Evolutionary conservation across 2,797 vertebrate genomes (phyloP), one percentile per base, ranked within the genome.

Genomic region (Lagorchestes hirsutus): DNA sequence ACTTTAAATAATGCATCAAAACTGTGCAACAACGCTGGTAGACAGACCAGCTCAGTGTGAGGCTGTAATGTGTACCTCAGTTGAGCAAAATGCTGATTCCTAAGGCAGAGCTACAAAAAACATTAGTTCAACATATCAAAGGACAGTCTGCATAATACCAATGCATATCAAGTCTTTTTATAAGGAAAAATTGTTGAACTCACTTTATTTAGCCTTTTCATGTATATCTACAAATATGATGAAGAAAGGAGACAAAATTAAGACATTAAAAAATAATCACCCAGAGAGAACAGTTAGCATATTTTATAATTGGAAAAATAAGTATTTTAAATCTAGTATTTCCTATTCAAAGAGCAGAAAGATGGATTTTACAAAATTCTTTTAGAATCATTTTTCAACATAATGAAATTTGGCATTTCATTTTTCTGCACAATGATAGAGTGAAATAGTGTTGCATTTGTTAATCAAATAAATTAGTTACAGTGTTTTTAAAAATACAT

Each of bases 111-210:
- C 29, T n/a, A 2, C 92, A 95, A 91, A 95, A 52, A 96, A 97
- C 94, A 52, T 95, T 46, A 46, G 40, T 46, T 9, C 22, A 46
- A 82, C 40, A 95, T 95, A 95, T 97, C 97, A 97, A 57, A 96
- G 92, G 40, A 91, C 4, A 56, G 62, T 95, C 91, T 97, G 90
- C 95, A 95, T 93, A 91, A 90, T 34, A 0, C 2, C 92, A 96
- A 24, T 74, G n/a, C n/a, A 27, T 27, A 46, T 82, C 18, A 46
- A 27, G 4, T 40, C n/a, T 46, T 27, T 82, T 82, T 96, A 96
- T 96, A n/a, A 90, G 94, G 95, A 97, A 96, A 96, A 58, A 29
- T 62, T 55, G 46, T 94, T 93, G 22, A 82, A 46, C 92, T 95
- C 90, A n/a, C 28, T 55, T 0, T 67, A 57, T 55, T 0, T 67